Conservation (phyloP, 2,113 vertebrate genomes). For the Strix uralensis region DNA sequence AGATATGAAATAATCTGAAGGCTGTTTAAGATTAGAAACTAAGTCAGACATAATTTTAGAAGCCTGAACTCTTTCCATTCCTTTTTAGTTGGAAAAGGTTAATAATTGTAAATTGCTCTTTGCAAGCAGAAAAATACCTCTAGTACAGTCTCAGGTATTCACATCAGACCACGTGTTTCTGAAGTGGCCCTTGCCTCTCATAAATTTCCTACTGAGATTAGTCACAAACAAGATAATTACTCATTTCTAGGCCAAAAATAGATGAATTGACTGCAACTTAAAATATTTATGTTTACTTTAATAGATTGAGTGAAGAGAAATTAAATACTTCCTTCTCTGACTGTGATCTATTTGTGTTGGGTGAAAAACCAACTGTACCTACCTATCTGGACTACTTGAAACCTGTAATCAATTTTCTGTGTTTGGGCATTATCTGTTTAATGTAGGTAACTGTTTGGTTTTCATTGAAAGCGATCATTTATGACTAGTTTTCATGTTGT, state of each 20-base stretch:
- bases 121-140: neutral
- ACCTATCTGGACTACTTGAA: neutral
- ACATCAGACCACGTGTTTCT: neutral
- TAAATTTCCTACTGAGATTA: neutral
- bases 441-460: neutral
- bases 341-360: neutral
- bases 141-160: neutral
- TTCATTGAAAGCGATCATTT: neutral
- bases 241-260: neutral
- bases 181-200: neutral
- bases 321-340: neutral
- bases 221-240: slow-evolving; percentile 17
- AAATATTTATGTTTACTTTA: neutral
- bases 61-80: neutral
- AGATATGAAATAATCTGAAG: neutral
- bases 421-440: neutral
- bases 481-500: neutral
- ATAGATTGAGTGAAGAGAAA: neutral
- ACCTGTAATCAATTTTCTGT: neutral
- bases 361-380: neutral
- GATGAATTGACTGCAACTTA: neutral
- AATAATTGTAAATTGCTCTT: neutral
- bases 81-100: neutral
- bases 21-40: neutral
- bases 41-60: neutral